Evolutionary conservation across 1,140 invertebrate species (phyloP).

Genomic region (Eriocheir sinensis): DNA sequence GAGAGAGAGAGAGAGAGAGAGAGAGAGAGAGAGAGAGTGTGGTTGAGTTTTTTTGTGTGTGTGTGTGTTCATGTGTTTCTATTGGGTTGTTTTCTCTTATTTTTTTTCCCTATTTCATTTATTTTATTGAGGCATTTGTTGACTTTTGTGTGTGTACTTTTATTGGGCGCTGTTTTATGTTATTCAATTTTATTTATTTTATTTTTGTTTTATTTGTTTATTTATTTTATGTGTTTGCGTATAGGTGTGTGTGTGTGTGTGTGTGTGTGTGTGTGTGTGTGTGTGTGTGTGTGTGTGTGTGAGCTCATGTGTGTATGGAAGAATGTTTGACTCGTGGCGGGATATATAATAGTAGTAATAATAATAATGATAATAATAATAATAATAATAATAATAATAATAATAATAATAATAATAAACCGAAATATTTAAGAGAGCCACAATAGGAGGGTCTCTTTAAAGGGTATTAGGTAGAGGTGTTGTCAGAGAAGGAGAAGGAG

Average conservation of each 20-base stretch:
- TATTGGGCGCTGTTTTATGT: too few relatives aligned
- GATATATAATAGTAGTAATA: not conserved
- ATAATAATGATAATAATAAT: not conserved
- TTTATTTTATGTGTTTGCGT: too few relatives aligned
- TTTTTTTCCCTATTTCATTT: too few relatives aligned
- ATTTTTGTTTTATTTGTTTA: too few relatives aligned
- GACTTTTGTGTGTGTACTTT: too few relatives aligned
- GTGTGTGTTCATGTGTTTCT: too few relatives aligned
- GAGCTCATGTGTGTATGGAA: not conserved
- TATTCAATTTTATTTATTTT: too few relatives aligned
- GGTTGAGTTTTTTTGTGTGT: too few relatives aligned
- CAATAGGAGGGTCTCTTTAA: not conserved
- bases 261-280: not conserved
- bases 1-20: not conserved
- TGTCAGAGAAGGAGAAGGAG: not conserved
- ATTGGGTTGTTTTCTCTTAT: too few relatives aligned
- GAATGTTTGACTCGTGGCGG: too few relatives aligned
- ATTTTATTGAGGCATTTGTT: too few relatives aligned
- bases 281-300: not conserved
- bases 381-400: not conserved
- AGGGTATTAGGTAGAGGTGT: not conserved
- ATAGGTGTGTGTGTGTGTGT: not conserved
- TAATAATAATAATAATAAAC: not conserved
- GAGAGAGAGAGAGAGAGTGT: not conserved
- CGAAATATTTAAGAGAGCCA: not conserved